Evolutionary conservation across 1,140 invertebrate genomes (phyloP), one percentile per base, ranked within the genome.

Genomic region (Tetraneura akinire): DNA sequence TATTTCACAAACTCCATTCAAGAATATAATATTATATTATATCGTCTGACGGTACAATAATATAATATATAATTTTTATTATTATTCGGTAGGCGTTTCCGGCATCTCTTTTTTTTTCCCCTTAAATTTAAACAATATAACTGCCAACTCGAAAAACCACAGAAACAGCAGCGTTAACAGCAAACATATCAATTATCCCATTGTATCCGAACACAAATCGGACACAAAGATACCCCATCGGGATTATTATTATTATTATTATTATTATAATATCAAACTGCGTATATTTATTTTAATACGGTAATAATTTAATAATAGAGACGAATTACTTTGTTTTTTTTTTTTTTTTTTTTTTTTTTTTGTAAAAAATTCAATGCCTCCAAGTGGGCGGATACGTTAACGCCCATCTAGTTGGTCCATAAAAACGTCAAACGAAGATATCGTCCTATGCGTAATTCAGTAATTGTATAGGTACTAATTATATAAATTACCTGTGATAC

Each of bases 71-170:
- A 78, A 78, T 78, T 78, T 78, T 78, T 78, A 78, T 78, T 78
- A 78, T 78, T 78, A 60, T 78, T 78, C 55, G 74, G 74, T 78
- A 78, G 74, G 74, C 74, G 74, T 78, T 78, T 78, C 74, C 74
- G 74, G 74, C 74, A 78, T 55, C 74, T 78, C 29, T 57, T 57
- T 76, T 45, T 57, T 73, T 64, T 73, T 74, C 23, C 55, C 71
- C 37, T 49, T 60, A 55, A 29, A 78, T 78, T 78, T 78, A 78
- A 78, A 78, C 74, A 78, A 78, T 78, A 78, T 62, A 78, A 78
- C 74, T 78, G 74, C 74, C 74, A 78, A 60, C 53, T 78, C 55
- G 37, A 60, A 26, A 60, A 78, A 78, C 74, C 74, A 62, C 74
- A 60, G 74, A 45, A 78, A 57, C 53, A 78, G 53, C 74, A 45